Conservation (phyloP, 2,888 invertebrate genomes). For the Ctenicera cuprea region DNA sequence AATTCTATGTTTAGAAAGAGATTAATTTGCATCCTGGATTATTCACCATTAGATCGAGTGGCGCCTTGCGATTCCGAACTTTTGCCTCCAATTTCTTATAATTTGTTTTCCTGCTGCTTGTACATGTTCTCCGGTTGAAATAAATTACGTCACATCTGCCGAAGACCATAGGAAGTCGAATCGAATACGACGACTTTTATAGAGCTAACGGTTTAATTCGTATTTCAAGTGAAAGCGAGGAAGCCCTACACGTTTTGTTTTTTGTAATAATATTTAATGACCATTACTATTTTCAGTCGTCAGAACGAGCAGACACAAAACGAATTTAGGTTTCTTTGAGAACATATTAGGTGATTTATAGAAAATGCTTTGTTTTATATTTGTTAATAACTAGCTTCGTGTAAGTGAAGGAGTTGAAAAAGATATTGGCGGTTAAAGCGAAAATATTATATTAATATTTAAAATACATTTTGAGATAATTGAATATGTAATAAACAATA, state of each 20-base stretch:
- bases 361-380: no score
- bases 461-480: no score
- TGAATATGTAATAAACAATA: no score
- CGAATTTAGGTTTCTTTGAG: not conserved
- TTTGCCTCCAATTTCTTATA: slow-evolving; percentile 23
- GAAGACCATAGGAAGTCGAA: slow-evolving; percentile 19
- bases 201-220: slow-evolving; percentile 31
- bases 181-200: slow-evolving; percentile 8
- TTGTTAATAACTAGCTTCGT: no score
- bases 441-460: no score
- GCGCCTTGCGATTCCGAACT: slow-evolving; percentile 14
- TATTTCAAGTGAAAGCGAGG: slow-evolving; percentile 32
- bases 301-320: not conserved
- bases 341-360: no score
- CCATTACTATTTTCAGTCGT: slow-evolving; percentile 11
- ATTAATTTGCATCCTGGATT: slow-evolving; percentile 30
- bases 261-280: slow-evolving; percentile 28
- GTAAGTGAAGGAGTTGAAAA: no score
- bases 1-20: slow-evolving; percentile 1
- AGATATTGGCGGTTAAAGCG: no score
- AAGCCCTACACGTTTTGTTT: slow-evolving; percentile 22
- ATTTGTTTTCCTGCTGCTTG: slow-evolving; percentile 30
- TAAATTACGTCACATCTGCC: slow-evolving; percentile 20
- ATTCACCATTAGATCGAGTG: slow-evolving; percentile 8
- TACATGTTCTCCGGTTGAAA: slow-evolving; percentile 6